Evolutionary conservation across 2,797 vertebrate genomes (phyloP).

Genomic region (Megaceryle alcyon): DNA sequence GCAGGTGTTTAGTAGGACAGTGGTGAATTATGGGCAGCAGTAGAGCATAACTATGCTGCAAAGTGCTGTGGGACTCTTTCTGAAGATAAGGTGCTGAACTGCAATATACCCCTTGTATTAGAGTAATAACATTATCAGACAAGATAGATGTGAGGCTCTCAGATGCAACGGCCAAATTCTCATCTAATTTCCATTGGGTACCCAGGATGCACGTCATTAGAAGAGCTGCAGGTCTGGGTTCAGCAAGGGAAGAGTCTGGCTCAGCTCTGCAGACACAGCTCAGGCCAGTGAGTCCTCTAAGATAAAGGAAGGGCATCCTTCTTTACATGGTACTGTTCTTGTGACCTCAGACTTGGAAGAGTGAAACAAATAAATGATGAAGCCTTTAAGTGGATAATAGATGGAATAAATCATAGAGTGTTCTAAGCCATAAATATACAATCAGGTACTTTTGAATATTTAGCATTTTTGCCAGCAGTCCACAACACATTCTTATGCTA

Average conservation of each 20-base stretch:
- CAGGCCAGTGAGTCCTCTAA: background rate
- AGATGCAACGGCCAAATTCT: background rate
- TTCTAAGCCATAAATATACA: constrained; percentile 1
- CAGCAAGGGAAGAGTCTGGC: background rate
- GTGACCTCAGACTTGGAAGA: background rate
- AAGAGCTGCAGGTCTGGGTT: background rate
- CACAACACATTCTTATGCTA: background rate
- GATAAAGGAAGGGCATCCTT: background rate
- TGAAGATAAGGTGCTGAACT: background rate
- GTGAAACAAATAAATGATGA: constrained; percentile 7
- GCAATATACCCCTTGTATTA: background rate
- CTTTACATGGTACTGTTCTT: background rate
- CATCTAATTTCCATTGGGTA: background rate
- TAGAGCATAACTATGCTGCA: background rate
- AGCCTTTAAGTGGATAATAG: background rate
- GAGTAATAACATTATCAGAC: background rate
- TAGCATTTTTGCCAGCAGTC: background rate
- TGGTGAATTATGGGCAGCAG: background rate
- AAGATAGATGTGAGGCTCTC: background rate
- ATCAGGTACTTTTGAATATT: background rate
- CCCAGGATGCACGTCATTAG: background rate
- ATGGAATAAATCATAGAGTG: constrained; percentile 15
- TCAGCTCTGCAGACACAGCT: background rate
- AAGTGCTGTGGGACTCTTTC: background rate
- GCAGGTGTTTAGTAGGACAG: background rate